phyloP scores from a whole-genome alignment of 2,888 invertebrate species.

The Camponotus fellah region DNA sequence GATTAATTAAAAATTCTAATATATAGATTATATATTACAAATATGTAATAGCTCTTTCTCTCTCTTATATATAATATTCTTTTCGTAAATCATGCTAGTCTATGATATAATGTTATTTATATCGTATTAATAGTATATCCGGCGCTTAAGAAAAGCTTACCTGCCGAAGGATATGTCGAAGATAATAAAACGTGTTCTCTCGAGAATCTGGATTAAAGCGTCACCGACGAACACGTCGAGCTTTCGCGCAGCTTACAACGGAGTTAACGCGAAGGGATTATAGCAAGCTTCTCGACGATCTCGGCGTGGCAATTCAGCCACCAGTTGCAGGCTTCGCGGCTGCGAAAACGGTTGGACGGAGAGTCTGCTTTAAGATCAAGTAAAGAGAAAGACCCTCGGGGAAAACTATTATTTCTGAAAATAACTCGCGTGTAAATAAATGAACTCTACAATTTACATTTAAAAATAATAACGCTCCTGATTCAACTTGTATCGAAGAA shows the following conservation, averaged over 20 bases:
- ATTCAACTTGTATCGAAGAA: neutral
- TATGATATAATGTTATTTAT: neutral
- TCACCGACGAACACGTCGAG: slow-evolving; percentile 43
- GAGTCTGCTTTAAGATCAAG: neutral
- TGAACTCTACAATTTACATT: neutral
- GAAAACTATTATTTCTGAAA: neutral
- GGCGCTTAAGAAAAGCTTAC: neutral
- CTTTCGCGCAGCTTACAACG: slow-evolving; percentile 64
- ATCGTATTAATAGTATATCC: neutral
- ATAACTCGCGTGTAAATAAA: neutral
- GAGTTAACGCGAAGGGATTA: slow-evolving; percentile 75
- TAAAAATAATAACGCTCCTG: neutral
- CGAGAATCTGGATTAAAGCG: slow-evolving; percentile 45
- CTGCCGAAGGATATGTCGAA: neutral
- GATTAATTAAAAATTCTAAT: neutral
- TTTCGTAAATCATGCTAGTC: neutral
- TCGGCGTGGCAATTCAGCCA: slow-evolving; percentile 77
- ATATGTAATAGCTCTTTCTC: neutral
- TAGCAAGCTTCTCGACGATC: slow-evolving; percentile 70
- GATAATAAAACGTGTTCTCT: neutral
- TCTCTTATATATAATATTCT: neutral
- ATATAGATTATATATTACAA: neutral
- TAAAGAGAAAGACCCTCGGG: neutral
- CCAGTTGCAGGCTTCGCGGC: slow-evolving; percentile 83
- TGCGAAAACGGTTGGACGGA: slow-evolving; percentile 69